Evolutionary conservation across 2,113 vertebrate genomes (phyloP), one percentile per base, ranked within the genome.

Genomic region (Anhinga rufa): DNA sequence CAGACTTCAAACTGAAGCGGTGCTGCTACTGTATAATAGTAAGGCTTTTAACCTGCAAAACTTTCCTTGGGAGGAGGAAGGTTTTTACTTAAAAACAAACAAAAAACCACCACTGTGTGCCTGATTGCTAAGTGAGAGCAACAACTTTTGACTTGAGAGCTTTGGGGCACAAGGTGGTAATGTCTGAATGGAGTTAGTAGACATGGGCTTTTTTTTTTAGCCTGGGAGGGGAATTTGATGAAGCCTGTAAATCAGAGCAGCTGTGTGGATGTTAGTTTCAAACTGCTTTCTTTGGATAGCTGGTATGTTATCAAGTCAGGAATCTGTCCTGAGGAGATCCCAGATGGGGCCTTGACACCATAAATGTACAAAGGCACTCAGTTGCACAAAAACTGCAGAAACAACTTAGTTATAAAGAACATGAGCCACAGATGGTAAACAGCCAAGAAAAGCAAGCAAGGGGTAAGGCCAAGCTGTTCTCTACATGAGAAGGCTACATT

Each of bases 331-430:
- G 94, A 97, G 97, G 92, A 95, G 84, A 87, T 95, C 94, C 92
- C 88, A 89, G 91, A 93, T 96, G 94, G 92, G 81, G 89, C 96
- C 89, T 96, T 87, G 84, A 97, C 75, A 87, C 96, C 95, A 97
- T 97, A 97, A 95, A 95, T 97, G 96, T 97, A 97, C 95, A 96
- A 97, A 97, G 84, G 94, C 92, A 62, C 84, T 96, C 6, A 7
- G 74, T 85, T 93, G 89, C 92, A 94, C 92, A 96, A 93, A 96
- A 96, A 91, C 91, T 94, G 86, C 86, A 95, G 96, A 72, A 96
- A 97, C 92, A 76, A 48, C 84, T 91, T 87, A 0, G 66, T 93
- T 87, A 78, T 95, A 60, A 93, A 92, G 96, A 97, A 76, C 78
- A 21, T 93, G 94, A 97, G 95, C 91, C 81, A 74, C 92, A 21